Percentiles rank a stretch among this genome's conserved stretches.
phyloP scores from a whole-genome alignment of 2,113 vertebrate species.

The Isichthys henryi region DNA sequence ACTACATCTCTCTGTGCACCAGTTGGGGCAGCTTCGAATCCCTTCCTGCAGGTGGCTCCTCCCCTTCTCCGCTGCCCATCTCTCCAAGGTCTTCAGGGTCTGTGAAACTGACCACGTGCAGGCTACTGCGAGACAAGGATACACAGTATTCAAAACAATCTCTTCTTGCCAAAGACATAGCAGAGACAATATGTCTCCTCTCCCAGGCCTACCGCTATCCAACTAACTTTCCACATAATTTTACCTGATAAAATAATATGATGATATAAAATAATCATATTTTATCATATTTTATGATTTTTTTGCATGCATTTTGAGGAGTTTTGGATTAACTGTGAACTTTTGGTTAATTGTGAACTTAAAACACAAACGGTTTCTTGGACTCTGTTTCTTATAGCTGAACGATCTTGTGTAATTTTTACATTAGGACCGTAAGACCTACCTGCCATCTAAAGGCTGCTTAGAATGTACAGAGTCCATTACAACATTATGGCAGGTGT shows the following conservation, averaged over 20 bases:
- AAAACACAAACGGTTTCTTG: not conserved
- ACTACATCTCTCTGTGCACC: too few species aligned
- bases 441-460: not conserved
- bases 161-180: too few species aligned
- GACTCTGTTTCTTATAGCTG: not conserved
- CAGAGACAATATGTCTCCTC: too few species aligned
- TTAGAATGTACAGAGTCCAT: not conserved
- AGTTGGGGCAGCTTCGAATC: too few species aligned
- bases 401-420: not conserved
- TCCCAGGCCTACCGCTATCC: too few species aligned
- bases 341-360: not conserved
- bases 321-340: not conserved
- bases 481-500: not conserved
- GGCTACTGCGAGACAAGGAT: too few species aligned
- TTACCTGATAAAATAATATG: not conserved
- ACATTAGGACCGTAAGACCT: not conserved
- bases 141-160: too few species aligned
- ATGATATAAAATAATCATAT: too few species aligned
- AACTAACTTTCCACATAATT: not conserved
- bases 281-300: not conserved
- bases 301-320: not conserved
- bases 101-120: too few species aligned
- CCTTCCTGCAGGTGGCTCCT: too few species aligned
- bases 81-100: too few species aligned
- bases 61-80: too few species aligned